Conservation (phyloP, 2,888 invertebrate genomes). For the Lordiphosa andalusiaca region DNA sequence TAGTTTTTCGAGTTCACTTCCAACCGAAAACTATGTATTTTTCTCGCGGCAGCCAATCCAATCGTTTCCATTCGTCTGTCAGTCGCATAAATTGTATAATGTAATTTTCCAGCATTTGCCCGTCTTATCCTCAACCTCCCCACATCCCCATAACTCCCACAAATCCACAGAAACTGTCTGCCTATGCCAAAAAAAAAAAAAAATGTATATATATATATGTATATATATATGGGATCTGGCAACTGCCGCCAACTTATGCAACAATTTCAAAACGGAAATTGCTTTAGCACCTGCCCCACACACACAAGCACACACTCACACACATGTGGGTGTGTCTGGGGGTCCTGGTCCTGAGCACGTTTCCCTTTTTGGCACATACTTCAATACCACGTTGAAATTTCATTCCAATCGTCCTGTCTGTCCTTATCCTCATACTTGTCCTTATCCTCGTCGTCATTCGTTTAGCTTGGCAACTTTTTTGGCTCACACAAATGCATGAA, state of each 20-base stretch:
- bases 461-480: conserved; percentile 70
- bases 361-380: conserved; percentile 74
- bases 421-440: conserved; percentile 25
- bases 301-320: conserved; percentile 27
- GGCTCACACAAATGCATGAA: conserved; percentile 41
- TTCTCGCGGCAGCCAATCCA: conserved; percentile 21
- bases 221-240: conserved; percentile 27
- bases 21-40: conserved; percentile 16
- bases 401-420: conserved; percentile 59
- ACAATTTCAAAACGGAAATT: conserved; percentile 76
- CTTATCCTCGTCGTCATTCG: conserved; percentile 62
- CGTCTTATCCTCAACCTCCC: conserved; percentile 8
- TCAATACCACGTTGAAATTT: conserved; percentile 73
- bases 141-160: conserved; percentile 11
- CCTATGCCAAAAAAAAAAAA: conserved; percentile 53
- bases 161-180: conserved; percentile 64
- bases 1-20: conserved; percentile 31
- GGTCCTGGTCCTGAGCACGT: conserved; percentile 45
- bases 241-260: conserved; percentile 70
- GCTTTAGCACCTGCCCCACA: conserved; percentile 75
- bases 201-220: conserved; percentile 8
- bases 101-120: conserved; percentile 61
- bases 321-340: conserved; percentile 21
- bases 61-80: conserved; percentile 38
- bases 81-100: conserved; percentile 75